phyloP scores from a whole-genome alignment of 2,113 vertebrate genomes.

The Lontra canadensis region DNA sequence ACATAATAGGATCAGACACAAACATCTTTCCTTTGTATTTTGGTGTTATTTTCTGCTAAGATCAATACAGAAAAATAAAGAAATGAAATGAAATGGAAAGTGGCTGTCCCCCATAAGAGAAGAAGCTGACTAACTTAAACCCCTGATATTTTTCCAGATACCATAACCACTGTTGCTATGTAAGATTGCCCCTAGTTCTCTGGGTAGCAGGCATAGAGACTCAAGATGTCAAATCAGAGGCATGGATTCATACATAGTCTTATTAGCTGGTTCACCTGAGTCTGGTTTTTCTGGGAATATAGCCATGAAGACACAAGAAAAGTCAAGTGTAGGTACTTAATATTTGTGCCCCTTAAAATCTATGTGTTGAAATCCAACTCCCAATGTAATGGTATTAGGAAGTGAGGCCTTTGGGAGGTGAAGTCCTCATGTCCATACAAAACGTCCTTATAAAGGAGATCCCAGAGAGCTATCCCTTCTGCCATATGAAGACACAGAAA shows the following conservation, averaged over 20 bases:
- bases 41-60: not conserved
- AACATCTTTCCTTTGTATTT: not conserved
- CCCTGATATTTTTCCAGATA: not conserved
- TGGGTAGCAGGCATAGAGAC: not conserved
- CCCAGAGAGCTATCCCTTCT: not conserved
- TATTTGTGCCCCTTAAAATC: not conserved
- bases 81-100: not conserved
- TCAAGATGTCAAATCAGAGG: not conserved
- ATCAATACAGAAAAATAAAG: not conserved
- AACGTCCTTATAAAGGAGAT: not conserved
- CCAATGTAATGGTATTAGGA: not conserved
- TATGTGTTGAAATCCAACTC: not conserved
- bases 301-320: not conserved
- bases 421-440: not conserved
- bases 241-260: not conserved
- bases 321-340: not conserved
- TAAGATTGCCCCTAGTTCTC: not conserved
- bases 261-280: not conserved
- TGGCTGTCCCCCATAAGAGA: not conserved
- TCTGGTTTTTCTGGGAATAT: not conserved
- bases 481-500: not conserved
- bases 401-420: not conserved
- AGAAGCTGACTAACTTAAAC: not conserved
- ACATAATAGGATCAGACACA: not conserved
- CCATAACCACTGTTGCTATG: not conserved